phyloP scores from a whole-genome alignment of 2,113 vertebrate genomes.

The Brachyistius frenatus region DNA sequence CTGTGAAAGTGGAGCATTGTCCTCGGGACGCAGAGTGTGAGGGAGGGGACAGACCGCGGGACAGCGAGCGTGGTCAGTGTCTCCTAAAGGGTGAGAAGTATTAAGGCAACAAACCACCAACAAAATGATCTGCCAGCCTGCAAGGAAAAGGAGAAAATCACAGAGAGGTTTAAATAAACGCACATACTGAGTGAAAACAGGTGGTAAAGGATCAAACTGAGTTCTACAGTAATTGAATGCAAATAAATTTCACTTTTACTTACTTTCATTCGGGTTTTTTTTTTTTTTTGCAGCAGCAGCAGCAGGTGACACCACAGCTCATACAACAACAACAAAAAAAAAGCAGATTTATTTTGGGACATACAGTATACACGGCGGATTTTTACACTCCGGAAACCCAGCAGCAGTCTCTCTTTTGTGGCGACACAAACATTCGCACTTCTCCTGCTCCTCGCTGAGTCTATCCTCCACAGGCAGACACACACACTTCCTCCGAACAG shows the following conservation, averaged over 20 bases:
- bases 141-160: not conserved
- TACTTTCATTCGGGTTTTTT: not conserved
- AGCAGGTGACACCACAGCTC: slow-evolving; percentile 43
- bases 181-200: not conserved
- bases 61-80: slow-evolving; percentile 54
- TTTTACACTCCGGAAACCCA: slow-evolving; percentile 43
- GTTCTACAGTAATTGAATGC: not conserved
- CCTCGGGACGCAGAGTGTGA: slow-evolving; percentile 26
- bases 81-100: slow-evolving; percentile 34
- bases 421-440: slow-evolving; percentile 57
- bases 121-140: not conserved
- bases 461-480: slow-evolving; percentile 57
- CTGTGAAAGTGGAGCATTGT: slow-evolving; percentile 77
- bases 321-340: slow-evolving; percentile 17
- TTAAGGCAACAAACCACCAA: not conserved
- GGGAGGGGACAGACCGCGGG: slow-evolving; percentile 35
- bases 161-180: not conserved
- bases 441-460: slow-evolving; percentile 47
- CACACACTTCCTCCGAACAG: slow-evolving; percentile 67
- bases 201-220: slow-evolving; percentile 11
- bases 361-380: not conserved
- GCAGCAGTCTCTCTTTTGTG: slow-evolving; percentile 42
- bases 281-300: not conserved
- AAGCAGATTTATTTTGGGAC: slow-evolving; percentile 60
- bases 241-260: slow-evolving; percentile 4